These are phyloP conservation scores for Conchocele bisecta DNA, from an alignment of 2,888 invertebrate genomes.

Conservation along the genomic window DNA sequence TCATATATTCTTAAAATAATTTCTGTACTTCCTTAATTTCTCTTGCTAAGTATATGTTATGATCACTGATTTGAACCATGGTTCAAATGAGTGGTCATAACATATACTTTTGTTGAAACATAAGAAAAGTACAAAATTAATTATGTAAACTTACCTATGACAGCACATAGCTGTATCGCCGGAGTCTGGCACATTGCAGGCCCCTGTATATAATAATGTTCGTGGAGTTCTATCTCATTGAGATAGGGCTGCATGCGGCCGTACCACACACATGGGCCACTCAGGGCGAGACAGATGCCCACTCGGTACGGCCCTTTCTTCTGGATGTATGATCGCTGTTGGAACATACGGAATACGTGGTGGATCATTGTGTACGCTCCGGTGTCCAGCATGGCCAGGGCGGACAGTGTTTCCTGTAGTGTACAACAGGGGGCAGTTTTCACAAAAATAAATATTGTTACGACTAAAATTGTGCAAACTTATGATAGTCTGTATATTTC, in stretches of 20 bases:
- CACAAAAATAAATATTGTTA: too few relatives aligned
- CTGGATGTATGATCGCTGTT: conserved; percentile 73
- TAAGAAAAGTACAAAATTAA: too few relatives aligned
- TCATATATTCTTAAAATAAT: too few relatives aligned
- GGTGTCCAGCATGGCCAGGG: conserved; percentile 72
- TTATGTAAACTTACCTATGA: conserved; percentile 63
- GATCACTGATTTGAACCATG: too few relatives aligned
- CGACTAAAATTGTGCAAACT: too few relatives aligned
- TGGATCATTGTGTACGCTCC: conserved; percentile 68
- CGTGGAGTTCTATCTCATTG: conserved; percentile 73
- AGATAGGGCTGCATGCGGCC: conserved; percentile 79
- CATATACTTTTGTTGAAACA: too few relatives aligned
- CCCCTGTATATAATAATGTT: conserved; percentile 80
- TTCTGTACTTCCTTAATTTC: too few relatives aligned
- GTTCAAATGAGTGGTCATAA: too few relatives aligned
- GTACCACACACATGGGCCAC: conserved; percentile 72
- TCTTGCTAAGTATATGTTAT: too few relatives aligned
- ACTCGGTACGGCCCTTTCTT: conserved; percentile 78
- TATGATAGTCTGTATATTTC: too few relatives aligned
- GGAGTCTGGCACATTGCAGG: conserved; percentile 75
- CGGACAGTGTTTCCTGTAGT: conserved; percentile 63
- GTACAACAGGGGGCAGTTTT: too few relatives aligned
- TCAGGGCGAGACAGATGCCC: conserved; percentile 75
- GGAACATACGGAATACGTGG: conserved; percentile 64
- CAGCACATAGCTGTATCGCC: conserved; percentile 76